Percentiles rank a stretch among this genome's conserved stretches.
phyloP scores from a whole-genome alignment of 2,797 vertebrate genomes.

The Peromyscus eremicus region DNA sequence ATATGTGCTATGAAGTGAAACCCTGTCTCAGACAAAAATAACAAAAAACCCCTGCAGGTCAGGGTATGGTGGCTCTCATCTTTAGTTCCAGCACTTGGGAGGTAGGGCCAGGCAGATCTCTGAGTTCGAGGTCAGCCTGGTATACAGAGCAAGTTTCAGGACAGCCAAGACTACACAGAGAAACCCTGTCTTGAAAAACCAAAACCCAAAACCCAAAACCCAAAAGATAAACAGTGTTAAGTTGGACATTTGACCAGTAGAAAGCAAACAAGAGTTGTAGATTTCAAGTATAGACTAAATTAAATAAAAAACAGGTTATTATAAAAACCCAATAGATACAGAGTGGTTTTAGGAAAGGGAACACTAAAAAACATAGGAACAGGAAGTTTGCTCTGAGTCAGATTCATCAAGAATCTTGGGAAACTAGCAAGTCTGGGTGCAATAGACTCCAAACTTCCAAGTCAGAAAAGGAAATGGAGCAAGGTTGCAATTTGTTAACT shows the following conservation, averaged over 20 bases:
- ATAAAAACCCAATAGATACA: background rate
- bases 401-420: constrained; percentile 1
- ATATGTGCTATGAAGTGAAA: background rate
- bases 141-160: background rate
- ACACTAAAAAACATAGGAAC: background rate
- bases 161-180: background rate
- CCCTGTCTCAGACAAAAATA: background rate
- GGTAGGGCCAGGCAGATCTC: background rate
- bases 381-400: constrained; percentile 11
- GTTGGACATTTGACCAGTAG: constrained; percentile 21
- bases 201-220: background rate
- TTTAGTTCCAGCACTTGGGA: background rate
- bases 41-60: background rate
- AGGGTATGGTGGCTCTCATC: background rate
- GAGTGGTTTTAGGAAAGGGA: constrained; percentile 16
- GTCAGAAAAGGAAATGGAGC: constrained; percentile 28
- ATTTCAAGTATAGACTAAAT: constrained; percentile 20
- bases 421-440: constrained; percentile 4
- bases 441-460: constrained; percentile 47
- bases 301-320: constrained; percentile 34
- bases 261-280: constrained; percentile 30
- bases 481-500: background rate
- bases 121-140: background rate
- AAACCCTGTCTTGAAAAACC: background rate
- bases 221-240: background rate